Evolutionary conservation across 2,113 vertebrate species (phyloP).

Genomic region (Aphyosemion australe): DNA sequence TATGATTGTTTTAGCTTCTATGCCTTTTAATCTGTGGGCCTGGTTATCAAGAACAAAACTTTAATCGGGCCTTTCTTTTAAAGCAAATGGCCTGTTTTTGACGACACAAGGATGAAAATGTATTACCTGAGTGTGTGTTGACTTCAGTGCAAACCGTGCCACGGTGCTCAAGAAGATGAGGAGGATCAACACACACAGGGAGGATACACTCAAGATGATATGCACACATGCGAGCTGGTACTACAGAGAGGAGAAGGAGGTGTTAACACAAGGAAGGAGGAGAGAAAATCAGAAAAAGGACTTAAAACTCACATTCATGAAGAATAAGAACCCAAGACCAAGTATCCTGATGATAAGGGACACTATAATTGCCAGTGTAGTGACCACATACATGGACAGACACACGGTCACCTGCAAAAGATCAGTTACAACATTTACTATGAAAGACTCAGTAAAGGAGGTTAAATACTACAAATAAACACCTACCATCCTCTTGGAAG

Average conservation of each 20-base stretch:
- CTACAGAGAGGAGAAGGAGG: constrained; percentile 11
- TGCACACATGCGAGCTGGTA: rapidly evolving
- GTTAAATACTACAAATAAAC: neutral
- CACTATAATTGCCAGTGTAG: constrained; percentile 47
- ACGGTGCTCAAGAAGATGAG: constrained; percentile 61
- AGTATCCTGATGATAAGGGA: constrained; percentile 24
- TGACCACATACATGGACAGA: constrained; percentile 64
- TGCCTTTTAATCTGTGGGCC: no score
- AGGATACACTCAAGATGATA: constrained; percentile 25
- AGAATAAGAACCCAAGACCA: rapidly evolving
- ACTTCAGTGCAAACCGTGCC: constrained; percentile 60
- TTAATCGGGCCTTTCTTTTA: no score
- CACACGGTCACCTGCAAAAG: constrained; percentile 63
- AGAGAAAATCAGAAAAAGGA: no score
- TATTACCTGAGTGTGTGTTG: constrained; percentile 62
- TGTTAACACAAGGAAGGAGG: no score
- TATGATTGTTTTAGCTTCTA: no score
- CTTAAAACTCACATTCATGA: neutral
- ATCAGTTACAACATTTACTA: neutral
- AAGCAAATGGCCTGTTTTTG: no score
- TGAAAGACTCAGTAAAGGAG: neutral
- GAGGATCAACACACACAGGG: constrained; percentile 43
- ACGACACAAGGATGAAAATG: neutral
- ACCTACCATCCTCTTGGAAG: constrained; percentile 68
- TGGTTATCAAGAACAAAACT: neutral